Base-by-base conservation (phyloP, 1,140 invertebrate genomes). In the Anthonomus grandis region DNA sequence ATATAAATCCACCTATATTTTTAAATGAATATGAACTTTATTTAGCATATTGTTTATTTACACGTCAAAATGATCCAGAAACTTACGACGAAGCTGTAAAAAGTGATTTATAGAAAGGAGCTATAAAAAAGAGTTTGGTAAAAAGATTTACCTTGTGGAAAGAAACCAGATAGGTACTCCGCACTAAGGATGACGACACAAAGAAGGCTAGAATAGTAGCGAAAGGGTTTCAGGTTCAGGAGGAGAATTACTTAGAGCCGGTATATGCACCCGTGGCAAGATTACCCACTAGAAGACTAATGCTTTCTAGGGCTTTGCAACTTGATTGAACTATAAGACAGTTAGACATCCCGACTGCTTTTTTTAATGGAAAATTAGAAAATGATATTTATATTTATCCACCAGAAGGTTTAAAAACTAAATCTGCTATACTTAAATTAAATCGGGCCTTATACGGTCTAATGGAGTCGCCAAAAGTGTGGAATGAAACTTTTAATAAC, bases 401-500 rank as follows among this genome's bases (percentile, higher is more conserved):
- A n/a, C n/a, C n/a, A n/a, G n/a, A 50, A 44, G 51, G 50, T 22
- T 41, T 27, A 17, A 52, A 42, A 21, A 52, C 21, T 8, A 27
- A 52, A 8, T 22, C 3, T 18, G 2, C 12, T 8, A 13, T 42
- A 12, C 24, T 54, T 13, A 54, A 54, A 46, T 21, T 54, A 22
- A 54, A 46, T 21, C 12, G 52, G n/a, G 52, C 52, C 34, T 37
- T 54, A 18, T 54, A 54, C 37, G 52, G 52, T 10, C n/a, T 44
- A 36, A 36, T 34, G 36, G 42, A 54, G n/a, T 45, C 52, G 22
- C 52, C 52, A 17, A 54, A 46, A 36, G 39, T 54, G 13, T 54
- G 52, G 52, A 54, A 54, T 22, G 52, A 54, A 19, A 54, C 24
- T n/a, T 54, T 54, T 21, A 54, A n/a, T 54, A 22, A 54, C 21